phyloP scores from a whole-genome alignment of 2,888 invertebrate genomes.

The Carcina quercana region DNA sequence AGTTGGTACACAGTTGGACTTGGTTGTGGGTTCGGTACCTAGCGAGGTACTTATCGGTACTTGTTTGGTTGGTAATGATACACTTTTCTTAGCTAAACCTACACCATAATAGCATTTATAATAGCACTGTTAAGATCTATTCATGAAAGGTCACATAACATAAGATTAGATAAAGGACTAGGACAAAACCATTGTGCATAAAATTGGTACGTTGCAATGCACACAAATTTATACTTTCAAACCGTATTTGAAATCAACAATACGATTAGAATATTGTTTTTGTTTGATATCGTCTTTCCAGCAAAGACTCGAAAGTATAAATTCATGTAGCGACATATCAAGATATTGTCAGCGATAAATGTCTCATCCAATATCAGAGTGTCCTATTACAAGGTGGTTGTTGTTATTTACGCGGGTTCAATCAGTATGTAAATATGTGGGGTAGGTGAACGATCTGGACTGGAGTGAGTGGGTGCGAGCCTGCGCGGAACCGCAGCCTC shows the following conservation, averaged over 20 bases:
- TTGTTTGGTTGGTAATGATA: too few species aligned
- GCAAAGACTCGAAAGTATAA: conserved; percentile 38
- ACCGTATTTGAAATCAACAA: conserved; percentile 1
- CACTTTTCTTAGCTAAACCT: too few species aligned
- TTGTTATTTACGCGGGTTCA: conserved; percentile 55
- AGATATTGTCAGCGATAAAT: conserved; percentile 53
- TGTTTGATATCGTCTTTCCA: conserved; percentile 19
- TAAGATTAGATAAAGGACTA: too few species aligned
- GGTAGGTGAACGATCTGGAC: conserved; percentile 67
- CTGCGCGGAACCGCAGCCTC: conserved; percentile 48
- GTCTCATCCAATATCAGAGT: conserved; percentile 49
- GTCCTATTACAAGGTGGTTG: conserved; percentile 51
- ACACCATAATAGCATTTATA: too few species aligned
- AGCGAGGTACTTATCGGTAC: too few species aligned
- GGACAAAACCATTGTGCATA: too few species aligned
- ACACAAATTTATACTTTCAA: too few species aligned
- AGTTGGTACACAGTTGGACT: too few species aligned
- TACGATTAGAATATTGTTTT: conserved; percentile 4
- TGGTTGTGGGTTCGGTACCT: too few species aligned
- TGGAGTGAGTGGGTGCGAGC: conserved; percentile 59
- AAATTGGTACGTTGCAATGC: too few species aligned
- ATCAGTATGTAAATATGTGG: conserved; percentile 70
- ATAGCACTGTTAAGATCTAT: too few species aligned
- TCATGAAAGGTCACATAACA: too few species aligned
- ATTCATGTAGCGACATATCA: conserved; percentile 48